Conservation (phyloP, 2,888 invertebrate genomes). For the Masnerella sp. region DNA sequence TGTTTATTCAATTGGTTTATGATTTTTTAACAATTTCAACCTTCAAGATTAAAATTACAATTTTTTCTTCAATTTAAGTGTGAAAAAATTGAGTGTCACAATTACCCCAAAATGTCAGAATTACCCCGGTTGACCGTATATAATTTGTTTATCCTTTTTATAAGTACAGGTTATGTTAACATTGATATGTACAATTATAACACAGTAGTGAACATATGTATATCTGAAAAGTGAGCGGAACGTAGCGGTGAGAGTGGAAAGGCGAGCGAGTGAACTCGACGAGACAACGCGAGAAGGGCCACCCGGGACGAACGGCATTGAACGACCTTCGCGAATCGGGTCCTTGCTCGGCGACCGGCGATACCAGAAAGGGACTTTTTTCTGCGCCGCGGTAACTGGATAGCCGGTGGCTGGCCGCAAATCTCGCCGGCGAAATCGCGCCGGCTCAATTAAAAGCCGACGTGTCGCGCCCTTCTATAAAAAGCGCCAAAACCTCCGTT, state of each 20-base stretch:
- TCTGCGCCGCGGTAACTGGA: constrained; percentile 53
- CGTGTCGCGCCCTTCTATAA: constrained; percentile 46
- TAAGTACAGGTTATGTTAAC: too few species aligned
- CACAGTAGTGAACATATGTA: too few species aligned
- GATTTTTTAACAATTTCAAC: too few species aligned
- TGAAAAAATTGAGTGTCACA: too few species aligned
- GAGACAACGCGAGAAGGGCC: constrained; percentile 63
- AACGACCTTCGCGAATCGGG: constrained; percentile 63
- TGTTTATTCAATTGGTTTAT: too few species aligned
- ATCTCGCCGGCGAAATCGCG: constrained; percentile 37
- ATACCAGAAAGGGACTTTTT: constrained; percentile 55
- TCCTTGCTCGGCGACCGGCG: constrained; percentile 59
- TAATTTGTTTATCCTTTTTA: too few species aligned
- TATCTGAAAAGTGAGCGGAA: constrained; percentile 59
- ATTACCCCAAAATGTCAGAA: too few species aligned
- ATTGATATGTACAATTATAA: too few species aligned
- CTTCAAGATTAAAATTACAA: too few species aligned
- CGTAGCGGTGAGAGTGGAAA: constrained; percentile 54
- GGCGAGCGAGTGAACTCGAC: constrained; percentile 48
- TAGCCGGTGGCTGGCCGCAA: constrained; percentile 53
- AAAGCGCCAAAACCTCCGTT: constrained; percentile 9
- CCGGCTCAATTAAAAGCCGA: constrained; percentile 37
- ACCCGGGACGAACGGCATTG: constrained; percentile 64
- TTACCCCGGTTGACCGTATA: too few species aligned
- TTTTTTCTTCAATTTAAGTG: too few species aligned